phyloP scores from a whole-genome alignment of 2,113 vertebrate species.

The Boleophthalmus pectinirostris region DNA sequence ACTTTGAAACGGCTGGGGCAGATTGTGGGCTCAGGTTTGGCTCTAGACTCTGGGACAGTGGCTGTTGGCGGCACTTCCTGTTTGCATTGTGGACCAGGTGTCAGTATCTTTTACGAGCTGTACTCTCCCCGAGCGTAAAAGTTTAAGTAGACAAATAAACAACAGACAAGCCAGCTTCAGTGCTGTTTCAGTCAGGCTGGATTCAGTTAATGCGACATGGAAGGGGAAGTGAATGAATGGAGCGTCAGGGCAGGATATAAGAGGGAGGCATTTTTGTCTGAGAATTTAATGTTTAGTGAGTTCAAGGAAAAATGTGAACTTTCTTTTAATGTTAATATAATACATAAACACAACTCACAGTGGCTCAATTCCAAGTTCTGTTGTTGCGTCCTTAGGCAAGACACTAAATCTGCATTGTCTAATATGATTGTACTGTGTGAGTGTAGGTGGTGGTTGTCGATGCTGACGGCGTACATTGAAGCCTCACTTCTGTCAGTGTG shows the following conservation, averaged over 20 bases:
- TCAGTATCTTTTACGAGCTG: slow-evolving; percentile 29
- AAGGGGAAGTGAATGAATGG: neutral
- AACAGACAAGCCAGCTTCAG: neutral
- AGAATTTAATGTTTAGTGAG: no score
- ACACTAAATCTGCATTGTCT: no score
- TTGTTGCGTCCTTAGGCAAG: no score
- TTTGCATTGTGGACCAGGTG: slow-evolving; percentile 42
- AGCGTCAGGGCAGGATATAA: neutral
- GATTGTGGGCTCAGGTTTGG: slow-evolving; percentile 8
- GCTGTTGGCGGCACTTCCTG: slow-evolving; percentile 9
- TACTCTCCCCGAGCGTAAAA: slow-evolving; percentile 26
- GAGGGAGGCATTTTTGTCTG: no score
- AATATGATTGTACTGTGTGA: no score
- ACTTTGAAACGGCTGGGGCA: slow-evolving; percentile 15
- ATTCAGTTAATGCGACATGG: neutral
- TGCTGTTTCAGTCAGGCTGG: neutral
- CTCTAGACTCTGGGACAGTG: slow-evolving; percentile 1
- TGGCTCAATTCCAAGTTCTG: no score
- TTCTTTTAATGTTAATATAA: no score
- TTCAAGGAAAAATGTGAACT: no score
- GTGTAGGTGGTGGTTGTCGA: no score
- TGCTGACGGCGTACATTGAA: no score
- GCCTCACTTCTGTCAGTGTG: no score
- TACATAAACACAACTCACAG: no score
- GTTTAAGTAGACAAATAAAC: slow-evolving; percentile 6